A percentile compares a stretch with the other conserved stretches of the same genome.
Evolutionary conservation across 2,113 vertebrate species (phyloP).

Genomic region (Andinoacara biseriatus): DNA sequence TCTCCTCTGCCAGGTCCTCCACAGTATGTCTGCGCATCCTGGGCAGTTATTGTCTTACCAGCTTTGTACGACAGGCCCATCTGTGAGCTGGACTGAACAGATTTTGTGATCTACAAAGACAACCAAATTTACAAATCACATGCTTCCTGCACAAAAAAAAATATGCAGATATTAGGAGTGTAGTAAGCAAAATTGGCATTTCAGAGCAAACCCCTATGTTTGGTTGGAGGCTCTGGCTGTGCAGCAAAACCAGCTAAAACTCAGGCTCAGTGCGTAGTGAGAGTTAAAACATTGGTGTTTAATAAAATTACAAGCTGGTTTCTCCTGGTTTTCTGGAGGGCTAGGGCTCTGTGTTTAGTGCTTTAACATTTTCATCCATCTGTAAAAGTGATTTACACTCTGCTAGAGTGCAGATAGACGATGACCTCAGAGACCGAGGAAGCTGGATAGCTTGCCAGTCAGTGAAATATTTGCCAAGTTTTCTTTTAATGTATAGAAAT

Average conservation of each 20-base stretch:
- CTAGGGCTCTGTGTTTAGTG: not conserved
- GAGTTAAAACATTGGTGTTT: not conserved
- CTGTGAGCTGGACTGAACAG: conserved; percentile 54
- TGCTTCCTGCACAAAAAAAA: not conserved
- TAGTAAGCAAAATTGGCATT: not conserved
- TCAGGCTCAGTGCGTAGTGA: conserved; percentile 1
- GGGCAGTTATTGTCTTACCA: conserved; percentile 65
- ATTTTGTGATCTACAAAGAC: conserved; percentile 59
- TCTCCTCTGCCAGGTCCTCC: conserved; percentile 63
- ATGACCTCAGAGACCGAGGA: not conserved
- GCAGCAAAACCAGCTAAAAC: not conserved
- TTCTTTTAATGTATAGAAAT: conserved; percentile 2
- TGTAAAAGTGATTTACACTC: conserved; percentile 7
- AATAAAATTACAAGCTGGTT: conserved; percentile 7
- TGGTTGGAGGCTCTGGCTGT: not conserved
- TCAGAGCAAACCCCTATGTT: not conserved
- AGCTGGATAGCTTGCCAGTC: not conserved
- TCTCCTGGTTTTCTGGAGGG: not conserved
- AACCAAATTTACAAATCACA: conserved; percentile 43
- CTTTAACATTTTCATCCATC: conserved; percentile 6
- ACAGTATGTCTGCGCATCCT: conserved; percentile 55
- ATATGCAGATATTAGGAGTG: conserved; percentile 3
- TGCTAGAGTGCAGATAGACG: not conserved
- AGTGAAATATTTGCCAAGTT: not conserved
- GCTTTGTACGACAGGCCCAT: conserved; percentile 55